Conservation (phyloP, 2,797 vertebrate species). For the Pipistrellus pipistrellus region DNA sequence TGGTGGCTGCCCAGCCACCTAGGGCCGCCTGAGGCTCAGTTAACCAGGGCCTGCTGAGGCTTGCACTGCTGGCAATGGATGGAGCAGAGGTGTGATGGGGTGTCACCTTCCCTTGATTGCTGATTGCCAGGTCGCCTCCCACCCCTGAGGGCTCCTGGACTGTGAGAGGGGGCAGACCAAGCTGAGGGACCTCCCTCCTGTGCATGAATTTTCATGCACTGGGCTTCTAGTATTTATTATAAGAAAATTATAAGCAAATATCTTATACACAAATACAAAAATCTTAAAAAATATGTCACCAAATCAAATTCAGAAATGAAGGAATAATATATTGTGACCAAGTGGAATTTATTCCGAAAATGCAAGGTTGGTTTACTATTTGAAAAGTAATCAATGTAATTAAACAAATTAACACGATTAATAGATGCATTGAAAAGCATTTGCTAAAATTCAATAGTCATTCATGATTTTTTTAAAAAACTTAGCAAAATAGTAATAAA, state of each 20-base stretch:
- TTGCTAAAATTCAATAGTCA: background rate
- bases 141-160: no score
- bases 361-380: background rate
- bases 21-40: no score
- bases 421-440: background rate
- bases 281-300: background rate
- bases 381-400: background rate
- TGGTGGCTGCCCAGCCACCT: no score
- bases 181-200: no score
- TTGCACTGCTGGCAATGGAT: no score
- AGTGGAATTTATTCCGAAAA: background rate
- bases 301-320: background rate
- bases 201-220: no score
- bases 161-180: no score
- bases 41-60: no score
- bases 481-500: background rate
- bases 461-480: slow-evolving; percentile 27
- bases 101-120: no score
- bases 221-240: no score
- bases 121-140: no score
- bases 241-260: background rate
- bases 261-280: background rate
- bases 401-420: background rate
- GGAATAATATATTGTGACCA: background rate
- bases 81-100: no score